phyloP scores from a whole-genome alignment of 2,888 invertebrate species.

The Hydroisotoma schaefferi region DNA sequence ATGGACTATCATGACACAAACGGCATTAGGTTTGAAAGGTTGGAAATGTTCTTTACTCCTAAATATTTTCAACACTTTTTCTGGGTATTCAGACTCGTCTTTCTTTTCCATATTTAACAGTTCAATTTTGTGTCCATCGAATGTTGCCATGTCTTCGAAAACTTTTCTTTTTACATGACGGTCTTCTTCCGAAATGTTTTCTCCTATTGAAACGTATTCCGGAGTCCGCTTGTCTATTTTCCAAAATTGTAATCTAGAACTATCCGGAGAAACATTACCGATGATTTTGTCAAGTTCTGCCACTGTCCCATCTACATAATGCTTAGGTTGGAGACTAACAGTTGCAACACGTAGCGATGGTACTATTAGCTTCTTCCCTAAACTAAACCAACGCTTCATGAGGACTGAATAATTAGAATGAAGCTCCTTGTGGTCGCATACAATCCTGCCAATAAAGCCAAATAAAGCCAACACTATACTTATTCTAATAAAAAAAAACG shows the following conservation, averaged over 20 bases:
- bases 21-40: conserved; percentile 22
- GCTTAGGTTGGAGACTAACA: conserved; percentile 34
- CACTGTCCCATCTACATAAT: conserved; percentile 39
- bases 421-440: too few species aligned
- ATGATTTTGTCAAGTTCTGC: conserved; percentile 45
- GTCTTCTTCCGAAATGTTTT: conserved; percentile 6
- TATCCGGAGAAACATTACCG: conserved; percentile 46
- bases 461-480: too few species aligned
- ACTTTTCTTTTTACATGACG: background rate
- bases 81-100: conserved; percentile 40
- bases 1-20: conserved; percentile 56
- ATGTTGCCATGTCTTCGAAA: background rate
- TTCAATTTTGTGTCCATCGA: conserved; percentile 15
- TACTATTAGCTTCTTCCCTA: conserved; percentile 58
- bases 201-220: conserved; percentile 13
- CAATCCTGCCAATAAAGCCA: too few species aligned
- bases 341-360: conserved; percentile 54
- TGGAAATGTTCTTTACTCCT: conserved; percentile 38
- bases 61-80: conserved; percentile 38
- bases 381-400: conserved; percentile 62
- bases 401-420: conserved; percentile 58
- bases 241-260: conserved; percentile 43
- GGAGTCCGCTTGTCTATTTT: conserved; percentile 14
- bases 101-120: conserved; percentile 20
- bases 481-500: too few species aligned